Evolutionary conservation across 2,113 vertebrate species (phyloP).

Genomic region (Ondatra zibethicus): DNA sequence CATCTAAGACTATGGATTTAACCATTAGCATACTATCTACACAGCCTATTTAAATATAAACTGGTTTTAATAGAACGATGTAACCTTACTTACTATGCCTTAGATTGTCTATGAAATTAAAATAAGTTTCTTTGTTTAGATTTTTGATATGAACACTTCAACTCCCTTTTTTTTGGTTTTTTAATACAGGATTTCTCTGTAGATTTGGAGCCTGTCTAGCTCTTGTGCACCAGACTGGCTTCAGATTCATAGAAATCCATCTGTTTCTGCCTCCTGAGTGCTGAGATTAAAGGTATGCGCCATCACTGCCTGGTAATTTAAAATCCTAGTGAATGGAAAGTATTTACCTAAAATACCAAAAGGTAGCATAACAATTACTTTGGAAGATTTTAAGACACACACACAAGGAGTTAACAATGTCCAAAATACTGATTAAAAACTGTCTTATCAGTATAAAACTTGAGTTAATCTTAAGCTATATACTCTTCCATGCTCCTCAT

Average conservation of each 20-base stretch:
- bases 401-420: neutral
- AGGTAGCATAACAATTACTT: neutral
- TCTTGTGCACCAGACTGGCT: no score
- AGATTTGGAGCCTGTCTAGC: no score
- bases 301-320: neutral
- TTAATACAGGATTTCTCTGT: no score
- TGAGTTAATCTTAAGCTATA: neutral
- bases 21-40: neutral
- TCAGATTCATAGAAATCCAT: no score
- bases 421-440: neutral
- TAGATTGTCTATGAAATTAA: neutral
- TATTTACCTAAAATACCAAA: neutral
- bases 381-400: neutral
- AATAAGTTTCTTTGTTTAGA: neutral
- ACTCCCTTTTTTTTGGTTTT: neutral
- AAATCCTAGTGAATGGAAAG: neutral
- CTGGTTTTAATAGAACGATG: neutral
- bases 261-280: no score
- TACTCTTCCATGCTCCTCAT: neutral
- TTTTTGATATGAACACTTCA: constrained; percentile 55
- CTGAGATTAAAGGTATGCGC: no score
- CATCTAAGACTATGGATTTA: neutral
- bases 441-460: neutral
- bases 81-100: neutral
- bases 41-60: neutral